phyloP scores from a whole-genome alignment of 2,888 invertebrate species.

The Drosophila mulleri region DNA sequence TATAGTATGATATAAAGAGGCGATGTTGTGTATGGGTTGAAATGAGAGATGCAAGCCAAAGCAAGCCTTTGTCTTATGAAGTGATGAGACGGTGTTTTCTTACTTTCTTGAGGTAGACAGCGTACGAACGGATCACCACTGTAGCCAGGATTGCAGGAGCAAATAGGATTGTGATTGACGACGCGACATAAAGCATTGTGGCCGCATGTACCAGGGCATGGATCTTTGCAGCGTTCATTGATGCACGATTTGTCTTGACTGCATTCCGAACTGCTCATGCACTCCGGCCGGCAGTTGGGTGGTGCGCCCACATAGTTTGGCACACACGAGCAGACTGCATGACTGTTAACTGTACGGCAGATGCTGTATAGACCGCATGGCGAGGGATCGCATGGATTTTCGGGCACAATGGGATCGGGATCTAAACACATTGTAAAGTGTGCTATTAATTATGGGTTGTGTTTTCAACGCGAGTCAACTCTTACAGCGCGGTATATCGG shows the following conservation, averaged over 20 bases:
- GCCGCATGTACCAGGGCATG: constrained; percentile 94
- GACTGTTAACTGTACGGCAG: constrained; percentile 90
- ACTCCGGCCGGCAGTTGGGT: constrained; percentile 92
- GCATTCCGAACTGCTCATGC: constrained; percentile 93
- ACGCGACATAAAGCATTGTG: constrained; percentile 92
- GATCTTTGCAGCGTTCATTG: constrained; percentile 92
- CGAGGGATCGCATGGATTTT: constrained; percentile 88
- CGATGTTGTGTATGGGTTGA: constrained; percentile 30
- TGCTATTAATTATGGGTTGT: constrained; percentile 52
- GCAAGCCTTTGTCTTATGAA: constrained; percentile 14
- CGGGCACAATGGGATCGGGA: constrained; percentile 79
- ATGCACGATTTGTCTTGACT: constrained; percentile 92
- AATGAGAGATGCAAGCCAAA: constrained; percentile 21
- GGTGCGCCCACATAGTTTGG: constrained; percentile 92
- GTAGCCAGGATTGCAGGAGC: constrained; percentile 91
- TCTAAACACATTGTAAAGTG: constrained; percentile 62
- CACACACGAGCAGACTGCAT: constrained; percentile 93
- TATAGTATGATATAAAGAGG: constrained; percentile 23
- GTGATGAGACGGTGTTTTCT: constrained; percentile 81
- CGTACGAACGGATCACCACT: constrained; percentile 93
- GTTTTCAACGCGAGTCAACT: constrained; percentile 30
- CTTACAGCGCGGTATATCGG: constrained; percentile 82
- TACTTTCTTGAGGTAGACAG: constrained; percentile 89
- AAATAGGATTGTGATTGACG: constrained; percentile 94
- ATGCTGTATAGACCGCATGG: constrained; percentile 93